phyloP scores from a whole-genome alignment of 2,113 vertebrate genomes.

The Gulo gulo region DNA sequence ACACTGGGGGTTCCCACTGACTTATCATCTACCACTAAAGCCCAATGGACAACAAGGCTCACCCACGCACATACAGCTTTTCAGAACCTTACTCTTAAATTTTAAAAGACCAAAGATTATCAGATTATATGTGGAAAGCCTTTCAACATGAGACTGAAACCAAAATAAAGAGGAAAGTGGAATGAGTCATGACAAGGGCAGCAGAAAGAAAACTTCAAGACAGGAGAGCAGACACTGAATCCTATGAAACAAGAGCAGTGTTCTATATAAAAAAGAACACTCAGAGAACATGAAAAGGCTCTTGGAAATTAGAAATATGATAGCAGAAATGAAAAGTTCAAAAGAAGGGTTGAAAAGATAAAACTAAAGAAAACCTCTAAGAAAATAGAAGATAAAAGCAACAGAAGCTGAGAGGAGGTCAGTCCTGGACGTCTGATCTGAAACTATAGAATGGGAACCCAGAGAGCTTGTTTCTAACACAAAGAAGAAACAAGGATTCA shows the following conservation, averaged over 20 bases:
- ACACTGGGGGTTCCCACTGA: not conserved
- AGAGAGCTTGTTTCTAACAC: not conserved
- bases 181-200: not conserved
- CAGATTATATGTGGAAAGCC: not conserved
- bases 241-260: not conserved
- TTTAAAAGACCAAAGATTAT: not conserved
- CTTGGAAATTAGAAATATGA: not conserved
- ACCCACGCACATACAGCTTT: not conserved
- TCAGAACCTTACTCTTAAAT: not conserved
- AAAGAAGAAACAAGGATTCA: not conserved
- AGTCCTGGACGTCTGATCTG: not conserved
- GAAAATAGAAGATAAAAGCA: not conserved
- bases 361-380: not conserved
- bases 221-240: accelerated
- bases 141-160: not conserved
- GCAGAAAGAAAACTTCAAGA: not conserved
- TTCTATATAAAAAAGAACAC: not conserved
- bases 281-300: not conserved
- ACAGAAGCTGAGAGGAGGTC: not conserved
- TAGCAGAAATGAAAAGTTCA: not conserved
- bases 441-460: not conserved
- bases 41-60: not conserved
- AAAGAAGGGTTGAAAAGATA: not conserved
- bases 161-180: not conserved
- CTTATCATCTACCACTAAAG: not conserved